phyloP scores from a whole-genome alignment of 2,797 vertebrate genomes.

The Enteromius radiatus region DNA sequence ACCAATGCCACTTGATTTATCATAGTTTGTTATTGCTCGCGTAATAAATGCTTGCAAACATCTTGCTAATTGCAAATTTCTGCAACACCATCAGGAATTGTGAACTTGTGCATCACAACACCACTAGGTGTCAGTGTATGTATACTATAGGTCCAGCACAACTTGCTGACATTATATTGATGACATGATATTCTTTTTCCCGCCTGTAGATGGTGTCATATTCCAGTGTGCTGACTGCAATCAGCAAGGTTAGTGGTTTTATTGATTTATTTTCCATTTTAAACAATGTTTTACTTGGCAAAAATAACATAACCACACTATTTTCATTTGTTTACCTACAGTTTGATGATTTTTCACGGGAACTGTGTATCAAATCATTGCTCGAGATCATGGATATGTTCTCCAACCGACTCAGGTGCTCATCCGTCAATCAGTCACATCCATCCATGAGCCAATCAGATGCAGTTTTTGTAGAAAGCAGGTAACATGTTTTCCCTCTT shows the following conservation, averaged over 20 bases:
- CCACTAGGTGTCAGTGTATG: conserved; percentile 21
- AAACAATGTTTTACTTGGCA: neutral
- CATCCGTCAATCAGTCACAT: neutral
- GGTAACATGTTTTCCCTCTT: neutral
- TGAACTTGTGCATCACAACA: neutral
- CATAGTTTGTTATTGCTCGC: neutral
- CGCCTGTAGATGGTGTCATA: conserved; percentile 94
- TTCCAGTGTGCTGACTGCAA: conserved; percentile 90
- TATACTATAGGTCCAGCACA: neutral
- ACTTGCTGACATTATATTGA: neutral
- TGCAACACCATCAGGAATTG: neutral
- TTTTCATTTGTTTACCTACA: conserved; percentile 60
- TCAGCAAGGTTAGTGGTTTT: conserved; percentile 88
- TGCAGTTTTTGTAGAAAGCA: neutral
- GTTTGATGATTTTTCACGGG: conserved; percentile 97
- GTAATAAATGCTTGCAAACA: neutral
- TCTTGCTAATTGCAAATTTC: neutral
- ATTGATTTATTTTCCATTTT: neutral
- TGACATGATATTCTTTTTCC: conserved; percentile 41
- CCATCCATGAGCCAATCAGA: neutral
- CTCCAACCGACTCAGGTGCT: conserved; percentile 89
- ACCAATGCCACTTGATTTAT: neutral
- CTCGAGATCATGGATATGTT: conserved; percentile 99
- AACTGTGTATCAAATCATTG: conserved; percentile 91
- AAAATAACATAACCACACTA: neutral